These are phyloP conservation scores for Oreochromis mossambicus DNA, from an alignment of 2,797 vertebrate genomes.

Conservation along the genomic window DNA sequence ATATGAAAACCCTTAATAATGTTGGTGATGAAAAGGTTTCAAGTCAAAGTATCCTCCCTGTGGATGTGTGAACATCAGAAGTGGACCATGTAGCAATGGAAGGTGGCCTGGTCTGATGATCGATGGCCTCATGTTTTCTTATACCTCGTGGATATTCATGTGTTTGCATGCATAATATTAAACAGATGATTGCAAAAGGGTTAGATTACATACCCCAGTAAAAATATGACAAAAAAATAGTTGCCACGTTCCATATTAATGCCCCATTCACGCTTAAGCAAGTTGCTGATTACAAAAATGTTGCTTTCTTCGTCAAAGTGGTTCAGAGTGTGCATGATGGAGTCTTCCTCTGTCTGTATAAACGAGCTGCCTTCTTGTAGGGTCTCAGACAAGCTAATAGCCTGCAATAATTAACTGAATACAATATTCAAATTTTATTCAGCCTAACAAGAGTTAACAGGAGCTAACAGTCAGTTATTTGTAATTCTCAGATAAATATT, in stretches of 20 bases:
- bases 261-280: background rate
- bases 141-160: background rate
- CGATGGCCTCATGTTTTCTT: background rate
- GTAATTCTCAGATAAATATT: background rate
- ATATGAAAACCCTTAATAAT: background rate
- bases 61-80: background rate
- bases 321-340: background rate
- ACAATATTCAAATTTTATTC: background rate
- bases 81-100: background rate
- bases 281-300: background rate
- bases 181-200: background rate
- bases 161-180: background rate
- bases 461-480: background rate
- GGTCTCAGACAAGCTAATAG: background rate
- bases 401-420: background rate
- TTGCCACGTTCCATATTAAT: background rate
- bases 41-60: background rate
- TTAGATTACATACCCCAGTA: background rate
- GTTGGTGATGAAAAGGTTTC: background rate
- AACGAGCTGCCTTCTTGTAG: background rate
- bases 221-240: background rate
- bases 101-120: background rate
- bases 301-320: background rate
- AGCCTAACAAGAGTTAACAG: background rate
- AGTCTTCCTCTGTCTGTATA: background rate